Evolutionary conservation across 2,797 vertebrate genomes (phyloP).

Genomic region (Dendrocincla fuliginosa): DNA sequence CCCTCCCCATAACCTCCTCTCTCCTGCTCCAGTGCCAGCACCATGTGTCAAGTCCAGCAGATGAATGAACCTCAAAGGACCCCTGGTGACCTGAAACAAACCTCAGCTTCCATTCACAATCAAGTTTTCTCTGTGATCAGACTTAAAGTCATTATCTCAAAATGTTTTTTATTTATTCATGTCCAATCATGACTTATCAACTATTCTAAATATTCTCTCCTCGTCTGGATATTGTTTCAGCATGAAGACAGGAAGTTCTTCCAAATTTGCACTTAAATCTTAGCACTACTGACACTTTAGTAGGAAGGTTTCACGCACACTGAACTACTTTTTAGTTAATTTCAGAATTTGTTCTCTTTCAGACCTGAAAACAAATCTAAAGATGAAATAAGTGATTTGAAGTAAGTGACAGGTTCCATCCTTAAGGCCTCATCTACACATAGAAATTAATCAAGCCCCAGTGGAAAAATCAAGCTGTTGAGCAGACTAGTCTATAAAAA

Average conservation of each 20-base stretch:
- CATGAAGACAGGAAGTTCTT: not conserved
- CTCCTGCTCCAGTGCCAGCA: not conserved
- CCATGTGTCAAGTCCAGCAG: fast-evolving
- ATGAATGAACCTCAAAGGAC: not conserved
- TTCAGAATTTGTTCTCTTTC: not conserved
- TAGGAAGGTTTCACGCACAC: not conserved
- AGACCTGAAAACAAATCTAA: not conserved
- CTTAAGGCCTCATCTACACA: not conserved
- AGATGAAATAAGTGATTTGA: not conserved
- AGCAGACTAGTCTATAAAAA: not conserved
- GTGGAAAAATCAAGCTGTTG: constrained; percentile 1
- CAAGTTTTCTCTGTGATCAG: not conserved
- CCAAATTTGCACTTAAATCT: not conserved
- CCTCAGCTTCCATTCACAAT: not conserved
- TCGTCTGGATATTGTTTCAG: not conserved
- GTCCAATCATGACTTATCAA: not conserved
- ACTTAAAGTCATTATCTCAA: not conserved
- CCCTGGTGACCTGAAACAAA: not conserved
- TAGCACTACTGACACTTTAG: not conserved
- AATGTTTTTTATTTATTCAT: not conserved
- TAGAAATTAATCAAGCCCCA: not conserved
- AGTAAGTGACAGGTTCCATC: not conserved
- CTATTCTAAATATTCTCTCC: not conserved
- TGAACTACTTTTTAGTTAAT: not conserved
- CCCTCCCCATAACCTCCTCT: not conserved